phyloP scores from a whole-genome alignment of 2,888 invertebrate species.

The Lochmaea crataegi region DNA sequence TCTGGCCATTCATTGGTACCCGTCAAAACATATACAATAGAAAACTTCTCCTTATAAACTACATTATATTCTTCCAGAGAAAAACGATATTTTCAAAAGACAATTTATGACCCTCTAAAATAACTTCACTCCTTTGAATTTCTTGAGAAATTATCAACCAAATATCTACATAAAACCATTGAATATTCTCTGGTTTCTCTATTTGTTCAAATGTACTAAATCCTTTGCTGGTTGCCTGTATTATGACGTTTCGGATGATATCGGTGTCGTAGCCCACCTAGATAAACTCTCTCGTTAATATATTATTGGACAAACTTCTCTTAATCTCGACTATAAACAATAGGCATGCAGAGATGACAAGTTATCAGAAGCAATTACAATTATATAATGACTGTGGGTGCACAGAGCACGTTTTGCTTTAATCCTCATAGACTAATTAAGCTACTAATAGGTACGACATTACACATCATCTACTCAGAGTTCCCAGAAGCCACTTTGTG shows the following conservation, averaged over 20 bases:
- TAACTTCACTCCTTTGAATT: no score
- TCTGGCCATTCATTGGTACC: no score
- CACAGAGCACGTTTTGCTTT: slow-evolving; percentile 24
- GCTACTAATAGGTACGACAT: slow-evolving; percentile 1
- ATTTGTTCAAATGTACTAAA: no score
- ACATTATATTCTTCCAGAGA: no score
- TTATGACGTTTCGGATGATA: neutral
- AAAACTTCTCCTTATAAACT: no score
- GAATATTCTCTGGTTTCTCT: no score
- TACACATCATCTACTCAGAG: slow-evolving; percentile 6
- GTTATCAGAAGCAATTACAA: slow-evolving; percentile 21
- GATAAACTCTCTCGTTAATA: neutral
- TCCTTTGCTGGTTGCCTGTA: no score
- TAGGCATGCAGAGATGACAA: slow-evolving; percentile 17
- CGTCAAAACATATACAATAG: no score
- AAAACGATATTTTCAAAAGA: no score
- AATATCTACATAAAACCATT: no score
- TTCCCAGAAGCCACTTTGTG: slow-evolving; percentile 6
- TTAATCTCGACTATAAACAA: slow-evolving; percentile 1
- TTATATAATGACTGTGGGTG: slow-evolving; percentile 18
- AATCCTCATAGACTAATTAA: slow-evolving; percentile 22
- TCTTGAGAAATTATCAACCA: no score
- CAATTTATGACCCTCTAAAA: no score
- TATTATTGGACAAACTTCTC: neutral
- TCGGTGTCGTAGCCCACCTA: neutral